Percentiles rank a stretch among this genome's conserved stretches.
Conservation (phyloP, 2,888 invertebrate genomes). For the Caenorhabditis wallacei region DNA sequence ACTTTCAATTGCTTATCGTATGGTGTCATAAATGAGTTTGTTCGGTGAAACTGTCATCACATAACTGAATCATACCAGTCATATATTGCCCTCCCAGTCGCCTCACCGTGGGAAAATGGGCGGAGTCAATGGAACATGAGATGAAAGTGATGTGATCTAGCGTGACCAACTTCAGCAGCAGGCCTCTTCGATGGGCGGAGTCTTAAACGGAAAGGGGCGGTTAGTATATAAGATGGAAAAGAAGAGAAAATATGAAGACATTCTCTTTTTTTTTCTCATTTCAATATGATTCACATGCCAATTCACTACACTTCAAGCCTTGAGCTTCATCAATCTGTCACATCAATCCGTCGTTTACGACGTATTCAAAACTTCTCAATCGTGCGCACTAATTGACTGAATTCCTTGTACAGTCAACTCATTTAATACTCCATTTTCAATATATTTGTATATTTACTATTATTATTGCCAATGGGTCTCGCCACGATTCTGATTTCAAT, state of each 20-base stretch:
- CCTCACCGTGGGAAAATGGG: slow-evolving; percentile 57
- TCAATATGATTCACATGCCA: slow-evolving; percentile 59
- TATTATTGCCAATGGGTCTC: slow-evolving; percentile 52
- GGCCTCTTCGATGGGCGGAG: slow-evolving; percentile 23
- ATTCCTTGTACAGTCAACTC: slow-evolving; percentile 35
- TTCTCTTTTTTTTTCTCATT: slow-evolving; percentile 6
- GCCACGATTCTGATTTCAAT: slow-evolving; percentile 54
- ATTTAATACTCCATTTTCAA: slow-evolving; percentile 16
- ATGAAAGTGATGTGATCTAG: slow-evolving; percentile 51
- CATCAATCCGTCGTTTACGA: slow-evolving; percentile 39
- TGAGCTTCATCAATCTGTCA: slow-evolving; percentile 50
- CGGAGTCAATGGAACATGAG: slow-evolving; percentile 31
- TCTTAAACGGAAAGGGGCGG: slow-evolving; percentile 35
- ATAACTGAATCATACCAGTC: slow-evolving; percentile 55
- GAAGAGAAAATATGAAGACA: slow-evolving; percentile 29
- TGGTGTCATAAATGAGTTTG: slow-evolving; percentile 20
- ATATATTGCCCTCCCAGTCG: slow-evolving; percentile 18
- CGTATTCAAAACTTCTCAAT: slow-evolving; percentile 49
- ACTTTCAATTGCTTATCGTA: slow-evolving; percentile 36
- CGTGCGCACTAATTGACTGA: slow-evolving; percentile 49
- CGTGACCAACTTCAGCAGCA: slow-evolving; percentile 43
- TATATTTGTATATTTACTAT: slow-evolving; percentile 55
- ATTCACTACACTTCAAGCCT: slow-evolving; percentile 56
- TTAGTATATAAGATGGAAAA: slow-evolving; percentile 31
- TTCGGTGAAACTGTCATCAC: slow-evolving; percentile 52